These are phyloP conservation scores for Caenorhabditis uteleia DNA, from an alignment of 2,888 invertebrate species.

Conservation along the genomic window DNA sequence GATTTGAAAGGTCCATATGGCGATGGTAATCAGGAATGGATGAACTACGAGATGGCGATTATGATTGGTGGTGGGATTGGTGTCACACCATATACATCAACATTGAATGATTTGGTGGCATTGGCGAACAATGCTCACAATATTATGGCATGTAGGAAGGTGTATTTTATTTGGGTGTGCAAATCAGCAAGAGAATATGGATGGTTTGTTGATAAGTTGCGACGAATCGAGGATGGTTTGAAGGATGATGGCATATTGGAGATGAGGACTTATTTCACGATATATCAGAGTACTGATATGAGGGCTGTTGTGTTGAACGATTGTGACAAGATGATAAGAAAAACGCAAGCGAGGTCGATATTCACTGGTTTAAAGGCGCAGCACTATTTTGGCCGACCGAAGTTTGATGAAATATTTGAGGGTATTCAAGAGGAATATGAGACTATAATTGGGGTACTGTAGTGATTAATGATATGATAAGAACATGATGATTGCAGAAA, in stretches of 20 bases:
- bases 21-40: conserved; percentile 85
- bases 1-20: conserved; percentile 93
- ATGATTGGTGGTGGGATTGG: conserved; percentile 98
- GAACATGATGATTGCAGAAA: conserved; percentile 52
- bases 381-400: conserved; percentile 94
- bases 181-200: conserved; percentile 96
- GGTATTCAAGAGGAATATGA: conserved; percentile 95
- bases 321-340: conserved; percentile 96
- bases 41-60: conserved; percentile 90
- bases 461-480: too few species aligned
- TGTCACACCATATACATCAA: conserved; percentile 95
- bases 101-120: conserved; percentile 85
- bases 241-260: conserved; percentile 90
- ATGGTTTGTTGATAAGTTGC: conserved; percentile 94
- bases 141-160: conserved; percentile 79
- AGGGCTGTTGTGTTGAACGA: conserved; percentile 96
- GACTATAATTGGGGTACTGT: conserved; percentile 66
- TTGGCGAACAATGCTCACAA: conserved; percentile 88
- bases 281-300: conserved; percentile 96
- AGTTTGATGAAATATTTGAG: conserved; percentile 93
- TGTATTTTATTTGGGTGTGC: conserved; percentile 96
- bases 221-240: conserved; percentile 79
- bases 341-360: conserved; percentile 79
- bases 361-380: conserved; percentile 76
- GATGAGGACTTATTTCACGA: conserved; percentile 96